phyloP scores from a whole-genome alignment of 1,140 invertebrate genomes.

The Helicoverpa zea region DNA sequence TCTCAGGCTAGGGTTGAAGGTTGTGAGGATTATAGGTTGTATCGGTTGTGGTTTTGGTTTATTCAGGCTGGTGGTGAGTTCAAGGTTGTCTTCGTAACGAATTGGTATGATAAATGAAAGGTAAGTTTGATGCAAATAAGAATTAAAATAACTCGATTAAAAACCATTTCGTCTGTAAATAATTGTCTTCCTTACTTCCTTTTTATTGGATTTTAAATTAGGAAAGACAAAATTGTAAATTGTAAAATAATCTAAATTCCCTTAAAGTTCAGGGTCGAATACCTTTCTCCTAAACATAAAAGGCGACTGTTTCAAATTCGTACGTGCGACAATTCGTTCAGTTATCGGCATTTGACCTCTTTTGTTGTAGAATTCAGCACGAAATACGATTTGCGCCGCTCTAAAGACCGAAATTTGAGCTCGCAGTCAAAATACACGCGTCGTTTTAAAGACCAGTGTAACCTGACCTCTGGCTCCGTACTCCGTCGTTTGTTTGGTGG shows the following conservation, averaged over 20 bases:
- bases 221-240: too few relatives aligned
- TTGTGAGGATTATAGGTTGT: neutral
- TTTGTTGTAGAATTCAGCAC: conserved; percentile 76
- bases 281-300: conserved; percentile 9
- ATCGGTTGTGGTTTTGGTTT: too few relatives aligned
- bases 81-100: too few relatives aligned
- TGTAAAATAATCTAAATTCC: too few relatives aligned
- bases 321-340: conserved; percentile 59
- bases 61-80: too few relatives aligned
- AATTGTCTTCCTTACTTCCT: too few relatives aligned
- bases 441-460: conserved; percentile 10
- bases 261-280: neutral
- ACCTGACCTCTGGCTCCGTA: neutral
- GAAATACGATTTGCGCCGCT: conserved; percentile 74
- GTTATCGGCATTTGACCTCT: conserved; percentile 64
- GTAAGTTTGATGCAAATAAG: too few relatives aligned
- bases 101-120: too few relatives aligned
- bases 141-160: too few relatives aligned
- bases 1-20: neutral
- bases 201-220: too few relatives aligned
- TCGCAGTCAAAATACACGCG: conserved; percentile 68
- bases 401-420: conserved; percentile 58
- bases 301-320: conserved; percentile 14
- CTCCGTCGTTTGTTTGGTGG: neutral
- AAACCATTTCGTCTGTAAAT: too few relatives aligned